These are phyloP conservation scores for Sarcophaga rosellei DNA, from an alignment of 2,888 invertebrate genomes.

Conservation along the genomic window DNA sequence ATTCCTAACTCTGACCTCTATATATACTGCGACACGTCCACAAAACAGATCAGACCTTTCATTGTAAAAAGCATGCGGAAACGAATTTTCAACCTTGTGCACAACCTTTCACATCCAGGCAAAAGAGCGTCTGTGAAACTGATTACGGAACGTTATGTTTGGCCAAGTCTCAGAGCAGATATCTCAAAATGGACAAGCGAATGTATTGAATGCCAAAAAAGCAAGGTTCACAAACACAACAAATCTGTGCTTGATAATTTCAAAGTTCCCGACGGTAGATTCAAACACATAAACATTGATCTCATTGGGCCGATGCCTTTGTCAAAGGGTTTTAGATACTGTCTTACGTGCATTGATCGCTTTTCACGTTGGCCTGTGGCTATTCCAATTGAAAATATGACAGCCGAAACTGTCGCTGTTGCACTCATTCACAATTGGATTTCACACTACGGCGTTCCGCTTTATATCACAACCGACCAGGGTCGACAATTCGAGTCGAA, in stretches of 20 bases:
- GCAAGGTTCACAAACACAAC: constrained; percentile 32
- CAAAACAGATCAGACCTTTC: constrained; percentile 3
- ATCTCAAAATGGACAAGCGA: constrained; percentile 15
- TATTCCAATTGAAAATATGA: constrained; percentile 69
- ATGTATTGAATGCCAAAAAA: constrained; percentile 47
- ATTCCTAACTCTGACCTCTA: not conserved
- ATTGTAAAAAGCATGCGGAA: constrained; percentile 5
- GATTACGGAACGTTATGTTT: constrained; percentile 67
- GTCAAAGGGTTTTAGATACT: constrained; percentile 69
- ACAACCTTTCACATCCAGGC: constrained; percentile 54
- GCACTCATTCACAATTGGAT: constrained; percentile 79
- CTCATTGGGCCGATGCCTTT: constrained; percentile 79
- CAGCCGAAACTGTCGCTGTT: constrained; percentile 70
- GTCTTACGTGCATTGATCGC: constrained; percentile 73
- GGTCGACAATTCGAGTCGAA: constrained; percentile 77
- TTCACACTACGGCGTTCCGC: constrained; percentile 79
- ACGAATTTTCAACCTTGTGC: constrained; percentile 33
- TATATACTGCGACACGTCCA: constrained; percentile 11
- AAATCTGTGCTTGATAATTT: constrained; percentile 14
- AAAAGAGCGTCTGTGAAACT: constrained; percentile 18
- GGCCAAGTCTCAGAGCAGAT: constrained; percentile 68
- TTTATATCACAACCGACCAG: constrained; percentile 77
- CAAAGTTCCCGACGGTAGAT: constrained; percentile 25
- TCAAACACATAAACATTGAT: constrained; percentile 74
- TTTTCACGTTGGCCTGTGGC: constrained; percentile 72